These are phyloP conservation scores for Scelioninae gen. 2 DNA, from an alignment of 2,888 invertebrate genomes.

Conservation along the genomic window DNA sequence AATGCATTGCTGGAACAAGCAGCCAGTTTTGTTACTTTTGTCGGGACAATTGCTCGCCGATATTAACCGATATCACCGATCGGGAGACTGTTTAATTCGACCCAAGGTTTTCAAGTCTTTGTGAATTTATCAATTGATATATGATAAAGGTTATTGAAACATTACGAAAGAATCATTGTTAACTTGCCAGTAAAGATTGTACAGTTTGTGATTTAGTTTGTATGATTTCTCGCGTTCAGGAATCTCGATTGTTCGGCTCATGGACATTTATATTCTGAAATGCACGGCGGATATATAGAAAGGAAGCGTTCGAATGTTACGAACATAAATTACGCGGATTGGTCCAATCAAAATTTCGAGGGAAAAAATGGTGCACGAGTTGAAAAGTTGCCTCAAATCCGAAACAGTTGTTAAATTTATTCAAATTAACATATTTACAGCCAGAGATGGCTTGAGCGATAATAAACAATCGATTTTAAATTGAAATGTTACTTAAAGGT, in stretches of 20 bases:
- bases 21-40: constrained; percentile 59
- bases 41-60: constrained; percentile 60
- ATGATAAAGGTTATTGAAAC: constrained; percentile 51
- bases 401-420: too few species aligned
- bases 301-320: too few species aligned
- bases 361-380: too few species aligned
- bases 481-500: background rate
- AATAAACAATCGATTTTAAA: too few species aligned
- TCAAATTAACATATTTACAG: too few species aligned
- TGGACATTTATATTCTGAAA: too few species aligned
- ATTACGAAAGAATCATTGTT: constrained; percentile 49
- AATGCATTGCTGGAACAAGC: constrained; percentile 56
- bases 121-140: constrained; percentile 51
- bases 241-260: constrained; percentile 2
- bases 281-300: too few species aligned
- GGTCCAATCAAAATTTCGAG: too few species aligned
- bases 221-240: background rate
- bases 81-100: constrained; percentile 60
- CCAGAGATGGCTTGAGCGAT: too few species aligned
- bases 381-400: too few species aligned
- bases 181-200: constrained; percentile 30
- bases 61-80: constrained; percentile 63
- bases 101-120: constrained; percentile 61
- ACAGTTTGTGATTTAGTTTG: constrained; percentile 2
- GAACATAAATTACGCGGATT: too few species aligned